Evolutionary conservation across 2,888 invertebrate genomes (phyloP).

Genomic region (Tiliacea citrago): DNA sequence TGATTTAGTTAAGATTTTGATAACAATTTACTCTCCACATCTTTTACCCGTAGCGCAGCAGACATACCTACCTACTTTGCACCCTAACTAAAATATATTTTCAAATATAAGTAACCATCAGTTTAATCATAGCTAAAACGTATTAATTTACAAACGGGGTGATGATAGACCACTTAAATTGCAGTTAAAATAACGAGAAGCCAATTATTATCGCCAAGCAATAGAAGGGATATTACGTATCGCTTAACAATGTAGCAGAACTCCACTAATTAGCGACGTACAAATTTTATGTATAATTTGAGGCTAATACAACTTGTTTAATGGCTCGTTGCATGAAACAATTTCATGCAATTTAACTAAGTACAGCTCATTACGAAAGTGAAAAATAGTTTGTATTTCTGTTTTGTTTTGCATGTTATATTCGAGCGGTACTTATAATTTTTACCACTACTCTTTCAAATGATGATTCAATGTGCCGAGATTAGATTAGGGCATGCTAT

Average conservation of each 20-base stretch:
- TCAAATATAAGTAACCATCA: conserved; percentile 19
- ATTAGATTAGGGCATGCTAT: too few species aligned
- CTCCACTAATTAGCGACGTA: conserved; percentile 68
- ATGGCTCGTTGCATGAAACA: conserved; percentile 67
- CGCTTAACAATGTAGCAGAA: conserved; percentile 69
- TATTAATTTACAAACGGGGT: conserved; percentile 58
- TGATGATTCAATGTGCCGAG: not conserved
- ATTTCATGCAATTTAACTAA: conserved; percentile 72
- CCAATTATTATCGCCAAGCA: conserved; percentile 63
- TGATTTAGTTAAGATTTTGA: not conserved
- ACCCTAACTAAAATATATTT: conserved; percentile 6
- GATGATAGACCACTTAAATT: conserved; percentile 60
- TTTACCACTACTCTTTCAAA: not conserved
- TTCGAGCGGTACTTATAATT: not conserved
- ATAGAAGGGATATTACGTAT: conserved; percentile 64
- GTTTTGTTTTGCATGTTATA: conserved; percentile 38
- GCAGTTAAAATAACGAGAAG: conserved; percentile 60
- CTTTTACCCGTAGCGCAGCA: not conserved
- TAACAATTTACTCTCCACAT: not conserved
- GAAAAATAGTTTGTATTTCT: conserved; percentile 53
- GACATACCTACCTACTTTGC: not conserved
- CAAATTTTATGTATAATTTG: conserved; percentile 69
- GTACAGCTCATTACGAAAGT: conserved; percentile 62
- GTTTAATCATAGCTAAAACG: conserved; percentile 45
- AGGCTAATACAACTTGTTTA: conserved; percentile 69